Evolutionary conservation across 2,113 vertebrate genomes (phyloP).

Genomic region (Psammodynastes pulverulentus): DNA sequence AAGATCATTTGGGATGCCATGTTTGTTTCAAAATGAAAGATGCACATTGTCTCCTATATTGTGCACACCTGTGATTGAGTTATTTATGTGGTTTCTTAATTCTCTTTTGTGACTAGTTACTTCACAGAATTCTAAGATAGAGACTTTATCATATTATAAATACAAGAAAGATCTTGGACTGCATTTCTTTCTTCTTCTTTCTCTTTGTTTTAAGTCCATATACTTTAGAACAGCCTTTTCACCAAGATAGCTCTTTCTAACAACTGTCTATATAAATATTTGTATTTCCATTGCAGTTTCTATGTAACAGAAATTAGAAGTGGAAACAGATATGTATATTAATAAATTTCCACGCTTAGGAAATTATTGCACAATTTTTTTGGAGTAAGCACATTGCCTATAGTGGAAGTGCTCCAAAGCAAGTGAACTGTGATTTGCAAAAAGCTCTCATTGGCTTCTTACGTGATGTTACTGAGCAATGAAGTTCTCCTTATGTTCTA

Average conservation of each 20-base stretch:
- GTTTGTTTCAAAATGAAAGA: background rate
- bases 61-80: background rate
- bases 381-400: background rate
- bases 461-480: constrained; percentile 26
- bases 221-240: background rate
- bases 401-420: constrained; percentile 1
- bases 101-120: background rate
- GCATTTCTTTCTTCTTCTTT: background rate
- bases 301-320: background rate
- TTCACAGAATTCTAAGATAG: background rate
- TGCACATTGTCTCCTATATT: background rate
- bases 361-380: background rate
- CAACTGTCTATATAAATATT: background rate
- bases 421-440: constrained; percentile 1
- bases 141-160: background rate
- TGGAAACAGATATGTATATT: background rate
- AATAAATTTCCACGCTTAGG: background rate
- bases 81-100: background rate
- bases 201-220: background rate
- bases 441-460: background rate
- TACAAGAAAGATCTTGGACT: background rate
- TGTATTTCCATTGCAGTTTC: background rate
- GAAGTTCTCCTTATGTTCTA: constrained; percentile 33
- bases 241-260: background rate
- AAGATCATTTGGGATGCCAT: background rate